Conservation (phyloP, 37 sponge, comb jelly and placozoan genomes). For the Cladorhizidae sp. region DNA sequence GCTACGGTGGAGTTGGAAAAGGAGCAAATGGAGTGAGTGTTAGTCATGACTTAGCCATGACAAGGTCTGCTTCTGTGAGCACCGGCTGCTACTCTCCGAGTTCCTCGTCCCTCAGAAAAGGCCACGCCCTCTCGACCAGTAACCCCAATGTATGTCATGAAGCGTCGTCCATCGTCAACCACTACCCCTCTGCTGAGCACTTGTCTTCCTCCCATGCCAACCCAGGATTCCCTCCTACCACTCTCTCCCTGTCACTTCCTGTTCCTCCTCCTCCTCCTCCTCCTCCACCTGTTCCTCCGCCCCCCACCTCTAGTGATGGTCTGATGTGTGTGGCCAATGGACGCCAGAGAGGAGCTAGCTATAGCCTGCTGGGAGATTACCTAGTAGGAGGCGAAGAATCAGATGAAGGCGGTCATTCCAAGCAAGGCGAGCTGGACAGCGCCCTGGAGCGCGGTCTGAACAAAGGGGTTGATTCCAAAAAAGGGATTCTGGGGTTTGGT, state of each 20-base stretch:
- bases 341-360: neutral
- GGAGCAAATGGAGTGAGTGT: too few relatives aligned
- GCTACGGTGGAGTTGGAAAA: too few relatives aligned
- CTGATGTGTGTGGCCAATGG: neutral
- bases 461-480: neutral
- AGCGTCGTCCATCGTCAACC: neutral
- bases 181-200: neutral
- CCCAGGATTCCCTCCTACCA: too few relatives aligned
- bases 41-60: too few relatives aligned
- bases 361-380: neutral
- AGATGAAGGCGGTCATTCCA: neutral
- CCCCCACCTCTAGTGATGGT: neutral
- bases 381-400: neutral
- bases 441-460: neutral
- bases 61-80: too few relatives aligned
- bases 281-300: too few relatives aligned
- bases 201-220: neutral
- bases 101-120: too few relatives aligned
- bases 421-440: neutral
- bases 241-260: too few relatives aligned
- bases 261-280: too few relatives aligned
- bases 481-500: neutral
- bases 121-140: neutral
- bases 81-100: too few relatives aligned
- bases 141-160: neutral